Percentiles rank a stretch among this genome's conserved stretches.
These are phyloP conservation scores for Branchinecta sandiegonensis DNA, from an alignment of 2,888 invertebrate species.

Conservation along the genomic window DNA sequence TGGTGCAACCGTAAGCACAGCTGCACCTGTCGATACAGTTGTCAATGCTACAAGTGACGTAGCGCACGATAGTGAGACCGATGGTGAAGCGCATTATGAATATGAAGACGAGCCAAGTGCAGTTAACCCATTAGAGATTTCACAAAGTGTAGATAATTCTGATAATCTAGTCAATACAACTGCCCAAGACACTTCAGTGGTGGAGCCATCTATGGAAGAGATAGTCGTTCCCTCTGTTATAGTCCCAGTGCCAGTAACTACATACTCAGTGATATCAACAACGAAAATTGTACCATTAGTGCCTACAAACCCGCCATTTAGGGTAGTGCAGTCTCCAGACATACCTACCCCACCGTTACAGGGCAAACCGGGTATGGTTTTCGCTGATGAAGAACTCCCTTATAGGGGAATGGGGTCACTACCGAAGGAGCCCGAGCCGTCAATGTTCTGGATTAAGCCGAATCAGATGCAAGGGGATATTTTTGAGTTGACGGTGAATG, in stretches of 20 bases:
- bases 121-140: neutral
- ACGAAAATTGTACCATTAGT: neutral
- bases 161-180: neutral
- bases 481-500: constrained; percentile 74
- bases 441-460: constrained; percentile 42
- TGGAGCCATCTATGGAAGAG: constrained; percentile 5
- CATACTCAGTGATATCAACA: neutral
- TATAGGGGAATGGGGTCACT: neutral
- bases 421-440: constrained; percentile 33
- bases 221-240: neutral
- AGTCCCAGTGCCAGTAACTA: neutral
- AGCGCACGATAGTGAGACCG: no score
- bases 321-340: neutral
- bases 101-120: neutral
- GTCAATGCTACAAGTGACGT: no score
- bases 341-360: constrained; percentile 18
- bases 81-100: neutral
- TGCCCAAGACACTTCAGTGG: neutral
- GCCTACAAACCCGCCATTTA: neutral
- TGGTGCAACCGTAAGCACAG: no score
- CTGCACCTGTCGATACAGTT: no score
- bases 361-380: constrained; percentile 53
- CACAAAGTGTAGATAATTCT: neutral
- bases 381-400: constrained; percentile 47
- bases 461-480: constrained; percentile 43